phyloP scores from a whole-genome alignment of 1,140 invertebrate species.

The Cyclargus thomasi region DNA sequence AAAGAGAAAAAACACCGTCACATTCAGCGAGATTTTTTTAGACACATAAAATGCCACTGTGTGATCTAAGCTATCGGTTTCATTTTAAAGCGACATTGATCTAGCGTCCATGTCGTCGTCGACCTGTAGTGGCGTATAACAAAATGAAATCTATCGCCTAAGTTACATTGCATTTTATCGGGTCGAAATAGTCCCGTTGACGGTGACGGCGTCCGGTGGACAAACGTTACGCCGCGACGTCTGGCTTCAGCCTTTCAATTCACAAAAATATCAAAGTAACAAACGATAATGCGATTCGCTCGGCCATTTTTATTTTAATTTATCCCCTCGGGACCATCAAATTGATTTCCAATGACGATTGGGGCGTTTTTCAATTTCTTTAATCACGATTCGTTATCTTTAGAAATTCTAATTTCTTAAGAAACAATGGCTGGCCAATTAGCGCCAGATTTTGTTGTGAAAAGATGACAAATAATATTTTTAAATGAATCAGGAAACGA shows the following conservation, averaged over 20 bases:
- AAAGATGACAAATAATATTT: neutral
- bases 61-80: too few relatives aligned
- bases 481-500: too few relatives aligned
- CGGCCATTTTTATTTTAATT: constrained; percentile 5
- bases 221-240: neutral
- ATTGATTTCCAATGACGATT: constrained; percentile 1
- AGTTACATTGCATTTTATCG: too few relatives aligned
- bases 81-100: too few relatives aligned
- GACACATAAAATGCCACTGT: too few relatives aligned
- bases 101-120: too few relatives aligned
- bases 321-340: neutral
- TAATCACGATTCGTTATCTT: neutral
- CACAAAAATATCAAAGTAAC: neutral
- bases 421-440: neutral
- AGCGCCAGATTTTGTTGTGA: neutral
- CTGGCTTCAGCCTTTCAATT: neutral
- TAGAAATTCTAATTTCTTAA: neutral
- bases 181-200: too few relatives aligned
- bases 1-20: too few relatives aligned
- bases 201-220: too few relatives aligned
- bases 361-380: constrained; percentile 4
- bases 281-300: neutral
- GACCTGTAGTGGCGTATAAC: too few relatives aligned
- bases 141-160: too few relatives aligned
- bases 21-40: too few relatives aligned